Conservation (phyloP, 2,113 vertebrate genomes). For the Psophia crepitans region DNA sequence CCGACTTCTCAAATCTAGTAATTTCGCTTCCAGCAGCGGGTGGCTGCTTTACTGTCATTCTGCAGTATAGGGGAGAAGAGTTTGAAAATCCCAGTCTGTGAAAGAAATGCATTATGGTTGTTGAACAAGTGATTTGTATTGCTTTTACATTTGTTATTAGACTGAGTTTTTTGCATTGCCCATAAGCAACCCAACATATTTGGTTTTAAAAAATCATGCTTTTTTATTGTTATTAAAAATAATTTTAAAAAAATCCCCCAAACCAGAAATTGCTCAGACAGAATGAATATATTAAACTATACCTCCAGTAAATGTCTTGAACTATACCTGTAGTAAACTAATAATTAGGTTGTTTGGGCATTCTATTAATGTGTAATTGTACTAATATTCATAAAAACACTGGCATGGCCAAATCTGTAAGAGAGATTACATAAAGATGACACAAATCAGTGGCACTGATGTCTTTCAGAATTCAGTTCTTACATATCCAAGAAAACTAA, state of each 20-base stretch:
- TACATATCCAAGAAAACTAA: not conserved
- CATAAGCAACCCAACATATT: not conserved
- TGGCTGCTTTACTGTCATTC: not conserved
- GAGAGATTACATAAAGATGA: not conserved
- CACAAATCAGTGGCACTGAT: not conserved
- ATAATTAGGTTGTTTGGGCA: not conserved
- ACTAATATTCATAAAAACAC: not conserved
- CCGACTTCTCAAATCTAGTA: not conserved
- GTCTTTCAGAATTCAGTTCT: not conserved
- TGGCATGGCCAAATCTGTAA: not conserved
- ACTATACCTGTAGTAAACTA: not conserved
- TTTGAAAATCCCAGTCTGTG: not conserved
- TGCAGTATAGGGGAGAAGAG: not conserved
- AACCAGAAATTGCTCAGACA: not conserved
- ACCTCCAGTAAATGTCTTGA: not conserved
- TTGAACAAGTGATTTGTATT: not conserved
- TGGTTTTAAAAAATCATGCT: not conserved
- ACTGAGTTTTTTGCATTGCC: not conserved
- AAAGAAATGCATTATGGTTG: not conserved
- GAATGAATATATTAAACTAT: not conserved
- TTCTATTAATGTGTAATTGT: not conserved
- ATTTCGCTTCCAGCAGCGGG: constrained; percentile 11
- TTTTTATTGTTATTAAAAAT: not conserved
- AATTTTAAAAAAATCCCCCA: not conserved
- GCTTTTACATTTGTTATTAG: not conserved